A percentile compares a stretch with the other conserved stretches of the same genome.
These are phyloP conservation scores for Lepidocyrtoides sp. DNA, from an alignment of 2,888 invertebrate genomes.

Conservation along the genomic window DNA sequence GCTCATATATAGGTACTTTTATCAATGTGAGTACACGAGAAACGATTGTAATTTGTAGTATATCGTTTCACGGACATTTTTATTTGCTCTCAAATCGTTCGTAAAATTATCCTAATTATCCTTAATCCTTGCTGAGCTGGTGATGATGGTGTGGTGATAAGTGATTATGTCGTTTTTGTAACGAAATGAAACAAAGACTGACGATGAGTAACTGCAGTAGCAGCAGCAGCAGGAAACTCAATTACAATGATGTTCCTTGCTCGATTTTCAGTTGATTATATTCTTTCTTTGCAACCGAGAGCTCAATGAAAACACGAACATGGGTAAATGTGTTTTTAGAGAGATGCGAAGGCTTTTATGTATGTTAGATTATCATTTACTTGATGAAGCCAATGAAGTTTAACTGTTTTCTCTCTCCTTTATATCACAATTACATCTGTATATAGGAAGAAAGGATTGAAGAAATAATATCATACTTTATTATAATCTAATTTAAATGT, in stretches of 20 bases:
- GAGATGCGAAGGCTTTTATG: too few species aligned
- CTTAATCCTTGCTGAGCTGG: constrained; percentile 5
- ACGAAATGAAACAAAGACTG: not conserved
- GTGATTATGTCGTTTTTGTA: not conserved
- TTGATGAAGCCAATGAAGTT: too few species aligned
- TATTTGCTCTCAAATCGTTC: constrained; percentile 44
- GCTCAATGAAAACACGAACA: too few species aligned
- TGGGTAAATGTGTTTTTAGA: too few species aligned
- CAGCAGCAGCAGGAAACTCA: not conserved
- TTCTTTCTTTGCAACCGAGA: not conserved
- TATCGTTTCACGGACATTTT: constrained; percentile 6
- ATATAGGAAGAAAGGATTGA: too few species aligned
- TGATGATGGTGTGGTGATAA: not conserved
- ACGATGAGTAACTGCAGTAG: not conserved
- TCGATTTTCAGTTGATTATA: not conserved
- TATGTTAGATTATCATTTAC: too few species aligned
- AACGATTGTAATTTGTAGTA: constrained; percentile 3
- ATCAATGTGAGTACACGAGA: not conserved
- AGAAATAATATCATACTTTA: too few species aligned
- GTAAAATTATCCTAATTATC: constrained; percentile 55
- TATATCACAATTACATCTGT: too few species aligned
- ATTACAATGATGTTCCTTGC: not conserved
- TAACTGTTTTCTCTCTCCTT: too few species aligned
- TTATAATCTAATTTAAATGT: too few species aligned
- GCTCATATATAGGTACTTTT: not conserved